Evolutionary conservation across 1,140 invertebrate species (phyloP), one percentile per base, ranked within the genome.

Genomic region (Macrotrachela quadricornifera): DNA sequence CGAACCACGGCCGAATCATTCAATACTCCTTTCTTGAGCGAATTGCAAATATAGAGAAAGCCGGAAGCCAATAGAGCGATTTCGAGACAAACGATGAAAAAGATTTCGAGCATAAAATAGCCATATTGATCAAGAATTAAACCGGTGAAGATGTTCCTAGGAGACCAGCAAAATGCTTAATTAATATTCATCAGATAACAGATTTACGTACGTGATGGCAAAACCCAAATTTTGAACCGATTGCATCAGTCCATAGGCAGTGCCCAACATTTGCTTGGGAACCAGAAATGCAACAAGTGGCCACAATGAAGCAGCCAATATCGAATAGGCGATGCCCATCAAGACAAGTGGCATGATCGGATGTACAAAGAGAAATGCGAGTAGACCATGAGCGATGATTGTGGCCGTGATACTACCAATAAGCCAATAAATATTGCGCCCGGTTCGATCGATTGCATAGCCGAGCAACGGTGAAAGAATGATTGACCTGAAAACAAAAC

Each of bases 231-330:
- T 96, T 73, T 95, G 88, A 40, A 94, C 76, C 46, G 88, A 78
- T 71, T 94, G 87, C 68, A 90, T 91, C 9, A 94, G 81, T 72
- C 91, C 91, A 75, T 92, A 96, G 17, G 90, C 90, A 46, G 88
- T 92, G 46, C 88, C 90, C 30, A 95, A 69, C 67, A 94, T 87
- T 72, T 85, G 78, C 65, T 90, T 80, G 11, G 84, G 84, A 54
- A 92, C 80, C 54, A 94, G 79, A 17, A 91, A 71, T 1, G 88
- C 78, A 30, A 94, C 85, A 61, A 96, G 72, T 10, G 90, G 90
- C 90, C 91, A 96, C 14, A 96, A 69, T 49, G 85, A 83, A 72
- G 83, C 86, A 1, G 88, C 87, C 38, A 95, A 68, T 67, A 91
- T 76, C 2, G 90, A 88, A 70, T 95, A 95, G 0, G 83, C 76